These are phyloP conservation scores for Drosophila vallismaia DNA, from an alignment of 2,888 invertebrate genomes.

Conservation along the genomic window DNA sequence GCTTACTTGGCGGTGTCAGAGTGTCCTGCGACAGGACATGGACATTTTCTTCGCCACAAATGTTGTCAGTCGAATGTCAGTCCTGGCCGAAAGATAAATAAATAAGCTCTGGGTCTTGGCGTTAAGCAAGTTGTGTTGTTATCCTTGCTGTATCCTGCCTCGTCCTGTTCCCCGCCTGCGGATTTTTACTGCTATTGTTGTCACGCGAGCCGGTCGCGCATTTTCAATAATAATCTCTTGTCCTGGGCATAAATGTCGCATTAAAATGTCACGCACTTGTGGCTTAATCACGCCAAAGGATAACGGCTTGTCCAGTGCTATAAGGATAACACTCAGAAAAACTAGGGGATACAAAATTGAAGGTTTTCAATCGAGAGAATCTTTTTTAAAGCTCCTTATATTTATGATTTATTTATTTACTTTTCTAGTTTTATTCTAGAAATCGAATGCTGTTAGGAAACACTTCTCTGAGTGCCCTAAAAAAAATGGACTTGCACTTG, in stretches of 20 bases:
- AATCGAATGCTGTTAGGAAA: not conserved
- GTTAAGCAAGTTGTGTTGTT: conserved; percentile 59
- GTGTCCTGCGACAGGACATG: conserved; percentile 38
- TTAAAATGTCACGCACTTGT: conserved; percentile 80
- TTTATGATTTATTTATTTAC: too few relatives aligned
- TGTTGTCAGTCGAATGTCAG: conserved; percentile 72
- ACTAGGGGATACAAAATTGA: too few relatives aligned
- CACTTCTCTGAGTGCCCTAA: not conserved
- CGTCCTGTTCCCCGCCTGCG: conserved; percentile 37
- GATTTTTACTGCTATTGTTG: conserved; percentile 36
- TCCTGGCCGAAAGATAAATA: conserved; percentile 65
- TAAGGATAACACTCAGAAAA: conserved; percentile 1
- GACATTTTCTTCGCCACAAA: conserved; percentile 34
- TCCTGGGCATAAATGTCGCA: conserved; percentile 78
- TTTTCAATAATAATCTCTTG: conserved; percentile 79
- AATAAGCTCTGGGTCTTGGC: conserved; percentile 57
- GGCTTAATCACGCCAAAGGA: conserved; percentile 77
- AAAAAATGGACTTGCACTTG: conserved; percentile 30
- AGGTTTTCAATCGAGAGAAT: too few relatives aligned
- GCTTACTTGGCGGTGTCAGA: conserved; percentile 7
- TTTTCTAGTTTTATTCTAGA: not conserved
- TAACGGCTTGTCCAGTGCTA: conserved; percentile 44
- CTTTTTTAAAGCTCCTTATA: too few relatives aligned
- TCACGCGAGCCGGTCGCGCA: conserved; percentile 52
- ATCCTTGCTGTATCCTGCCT: conserved; percentile 20